Conservation (phyloP, 1,140 invertebrate species). For the Probaryconus sp. region DNA sequence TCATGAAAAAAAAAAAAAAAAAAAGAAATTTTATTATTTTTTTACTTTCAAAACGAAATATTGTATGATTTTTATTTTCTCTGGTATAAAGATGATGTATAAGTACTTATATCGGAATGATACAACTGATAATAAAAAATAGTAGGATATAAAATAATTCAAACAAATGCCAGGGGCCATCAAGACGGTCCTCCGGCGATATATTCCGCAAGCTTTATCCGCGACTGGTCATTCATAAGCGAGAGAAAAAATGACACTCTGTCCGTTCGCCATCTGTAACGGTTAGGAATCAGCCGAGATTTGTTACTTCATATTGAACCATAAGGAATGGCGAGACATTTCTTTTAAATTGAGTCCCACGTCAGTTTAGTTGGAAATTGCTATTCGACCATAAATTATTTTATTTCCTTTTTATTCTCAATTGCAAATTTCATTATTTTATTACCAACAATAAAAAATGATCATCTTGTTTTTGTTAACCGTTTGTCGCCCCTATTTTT, state of each 20-base stretch:
- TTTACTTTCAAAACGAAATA: too few relatives aligned
- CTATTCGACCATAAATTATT: too few relatives aligned
- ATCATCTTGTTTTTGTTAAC: too few relatives aligned
- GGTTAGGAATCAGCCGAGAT: constrained; percentile 71
- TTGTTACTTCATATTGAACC: constrained; percentile 59
- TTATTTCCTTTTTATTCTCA: too few relatives aligned
- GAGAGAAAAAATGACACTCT: constrained; percentile 71
- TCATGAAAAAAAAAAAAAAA: constrained; percentile 11
- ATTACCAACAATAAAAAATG: too few relatives aligned
- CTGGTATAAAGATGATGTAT: constrained; percentile 26
- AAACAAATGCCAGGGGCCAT: constrained; percentile 71
- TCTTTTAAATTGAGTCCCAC: constrained; percentile 13
- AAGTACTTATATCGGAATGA: constrained; percentile 9
- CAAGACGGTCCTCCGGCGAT: constrained; percentile 63
- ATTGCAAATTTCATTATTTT: too few relatives aligned
- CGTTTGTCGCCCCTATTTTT: too few relatives aligned
- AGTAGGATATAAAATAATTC: constrained; percentile 75
- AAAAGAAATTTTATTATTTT: too few relatives aligned
- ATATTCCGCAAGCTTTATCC: constrained; percentile 72
- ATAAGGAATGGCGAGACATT: constrained; percentile 17
- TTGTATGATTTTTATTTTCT: too few relatives aligned
- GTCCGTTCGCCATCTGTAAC: constrained; percentile 70
- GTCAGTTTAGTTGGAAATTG: too few relatives aligned
- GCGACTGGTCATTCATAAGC: constrained; percentile 75
- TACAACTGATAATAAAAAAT: constrained; percentile 73